Base-by-base conservation (phyloP, 2,888 invertebrate genomes). In the Acanthacorydalis orientalis region DNA sequence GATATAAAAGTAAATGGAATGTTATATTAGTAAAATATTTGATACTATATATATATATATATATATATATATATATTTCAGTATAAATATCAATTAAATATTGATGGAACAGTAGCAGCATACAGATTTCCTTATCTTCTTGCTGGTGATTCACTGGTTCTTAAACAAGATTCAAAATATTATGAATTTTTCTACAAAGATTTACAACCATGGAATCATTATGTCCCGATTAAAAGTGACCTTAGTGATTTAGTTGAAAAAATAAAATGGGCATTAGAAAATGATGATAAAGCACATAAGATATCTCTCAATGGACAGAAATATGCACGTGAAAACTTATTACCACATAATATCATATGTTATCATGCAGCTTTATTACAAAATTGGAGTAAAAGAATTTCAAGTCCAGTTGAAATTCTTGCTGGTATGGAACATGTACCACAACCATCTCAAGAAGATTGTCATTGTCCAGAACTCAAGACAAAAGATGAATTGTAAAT, bases 31-130 rank as follows among this genome's bases (percentile, higher is more conserved):
- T 23, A 23, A 4, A 23, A 12, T 7, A n/a, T 12, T 37, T 7
- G 1, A 6, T 37, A 6, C 1, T 37, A 1, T 12, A 12, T 37
- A 37, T 37, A 37, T 37, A 12, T 23, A 12, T 37, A 37, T 37
- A 37, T 52, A 34, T 42, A 34, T 49, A 42, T 40, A 51, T 51
- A 56, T 54, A 57, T 51, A 53, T 64, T 77, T 62, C 69, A 96
- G 93, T 90, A 86, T 63, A 95, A 95, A 69, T 97, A 93, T 65
- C 91, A 92, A 68, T 65, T 97, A 32, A 90, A 83, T 59, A 73
- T 97, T 48, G 97, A 97, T 69, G 97, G 97, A 12, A 91, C 95
- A 37, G 96, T 97, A 12, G 95, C 96, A 15, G 90, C 96, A 0
- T 97, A 96, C 64, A 75, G 96, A 51, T 74, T 93, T 53, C 95